phyloP scores from a whole-genome alignment of 2,888 invertebrate genomes.

The Tetragonula carbonaria region DNA sequence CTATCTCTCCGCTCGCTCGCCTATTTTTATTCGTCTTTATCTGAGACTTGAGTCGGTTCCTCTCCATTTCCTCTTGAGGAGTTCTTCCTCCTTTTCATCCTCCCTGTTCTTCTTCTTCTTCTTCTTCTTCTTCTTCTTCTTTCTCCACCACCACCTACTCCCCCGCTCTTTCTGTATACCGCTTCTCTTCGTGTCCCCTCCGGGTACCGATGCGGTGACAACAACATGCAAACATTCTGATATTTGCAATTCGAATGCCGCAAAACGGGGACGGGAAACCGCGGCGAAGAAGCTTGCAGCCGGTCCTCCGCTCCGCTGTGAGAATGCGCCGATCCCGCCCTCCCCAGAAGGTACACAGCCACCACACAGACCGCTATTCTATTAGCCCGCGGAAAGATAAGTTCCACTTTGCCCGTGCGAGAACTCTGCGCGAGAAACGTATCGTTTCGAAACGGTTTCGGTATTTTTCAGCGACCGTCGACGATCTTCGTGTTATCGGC shows the following conservation, averaged over 20 bases:
- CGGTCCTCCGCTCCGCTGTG: conserved; percentile 35
- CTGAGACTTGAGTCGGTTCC: conserved; percentile 84
- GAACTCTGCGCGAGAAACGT: conserved; percentile 23
- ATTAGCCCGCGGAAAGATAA: conserved; percentile 80
- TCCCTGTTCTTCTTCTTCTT: conserved; percentile 66
- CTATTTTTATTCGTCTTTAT: conserved; percentile 84
- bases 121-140: conserved; percentile 50
- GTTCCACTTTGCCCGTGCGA: conserved; percentile 73
- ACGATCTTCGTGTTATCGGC: neutral
- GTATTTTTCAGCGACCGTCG: conserved; percentile 3
- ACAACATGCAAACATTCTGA: conserved; percentile 84
- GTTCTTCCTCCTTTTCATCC: conserved; percentile 59
- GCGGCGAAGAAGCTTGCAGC: conserved; percentile 60
- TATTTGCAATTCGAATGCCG: conserved; percentile 84
- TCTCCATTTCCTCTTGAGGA: conserved; percentile 84
- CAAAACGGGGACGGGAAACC: conserved; percentile 77
- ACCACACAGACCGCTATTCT: conserved; percentile 71
- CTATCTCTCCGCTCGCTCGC: conserved; percentile 81
- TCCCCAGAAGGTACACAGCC: neutral
- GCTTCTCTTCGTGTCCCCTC: conserved; percentile 66
- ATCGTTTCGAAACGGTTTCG: conserved; percentile 18
- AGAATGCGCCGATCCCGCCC: conserved; percentile 41
- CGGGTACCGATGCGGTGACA: conserved; percentile 81
- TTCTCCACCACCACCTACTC: conserved; percentile 34
- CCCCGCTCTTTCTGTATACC: conserved; percentile 52